Evolutionary conservation across 2,888 invertebrate genomes (phyloP), one percentile per base, ranked within the genome.

Genomic region (Dolomedes plantarius): DNA sequence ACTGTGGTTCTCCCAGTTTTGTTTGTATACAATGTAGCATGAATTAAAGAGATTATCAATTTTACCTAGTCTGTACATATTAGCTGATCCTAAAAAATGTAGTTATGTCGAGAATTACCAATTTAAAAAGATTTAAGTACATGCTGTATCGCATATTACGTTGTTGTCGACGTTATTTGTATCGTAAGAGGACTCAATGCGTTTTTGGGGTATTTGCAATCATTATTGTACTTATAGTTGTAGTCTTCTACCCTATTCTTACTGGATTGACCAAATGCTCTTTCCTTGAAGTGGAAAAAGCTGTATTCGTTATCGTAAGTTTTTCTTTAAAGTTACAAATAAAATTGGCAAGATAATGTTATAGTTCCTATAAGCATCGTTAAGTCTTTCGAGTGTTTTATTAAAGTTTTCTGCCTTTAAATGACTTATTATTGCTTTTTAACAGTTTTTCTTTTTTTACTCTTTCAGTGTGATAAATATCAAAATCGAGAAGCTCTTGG

Each of bases 391-490:
- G n/a, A n/a, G n/a, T n/a, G n/a, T n/a, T n/a, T n/a, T n/a, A n/a
- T n/a, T n/a, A n/a, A n/a, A n/a, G n/a, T n/a, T n/a, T n/a, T n/a
- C n/a, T n/a, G n/a, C n/a, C n/a, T n/a, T n/a, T n/a, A n/a, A n/a
- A n/a, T n/a, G n/a, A n/a, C n/a, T n/a, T n/a, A n/a, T n/a, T n/a
- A n/a, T n/a, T n/a, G n/a, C n/a, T n/a, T n/a, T n/a, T n/a, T n/a
- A n/a, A n/a, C n/a, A n/a, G n/a, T n/a, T n/a, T n/a, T n/a, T n/a
- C 11, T 73, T 31, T 23, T 41, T 27, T 27, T 71, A 27, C 56
- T 31, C 28, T 93, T 92, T 89, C 91, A 94, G 94, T 94, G 94
- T 90, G 91, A 91, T 79, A 91, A 92, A 68, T 93, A 94, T 90
- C 91, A 91, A 79, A 91, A 92, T 86, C 93, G 93, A 9, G 90